These are phyloP conservation scores for Saguinus imperator DNA, from an alignment of 2,113 vertebrate species.

Conservation along the genomic window DNA sequence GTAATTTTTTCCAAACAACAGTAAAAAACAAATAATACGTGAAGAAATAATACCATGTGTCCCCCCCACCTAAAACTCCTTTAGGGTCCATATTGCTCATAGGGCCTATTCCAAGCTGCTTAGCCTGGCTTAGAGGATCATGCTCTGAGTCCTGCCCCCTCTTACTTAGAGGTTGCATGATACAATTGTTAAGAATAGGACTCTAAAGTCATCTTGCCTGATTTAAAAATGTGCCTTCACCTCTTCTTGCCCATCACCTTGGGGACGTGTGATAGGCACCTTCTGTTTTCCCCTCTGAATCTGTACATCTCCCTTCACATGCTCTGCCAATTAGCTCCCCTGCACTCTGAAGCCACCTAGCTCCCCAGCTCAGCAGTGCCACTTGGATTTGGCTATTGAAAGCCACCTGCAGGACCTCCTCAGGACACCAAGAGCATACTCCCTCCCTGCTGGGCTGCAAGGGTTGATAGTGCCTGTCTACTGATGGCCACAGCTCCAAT, in stretches of 20 bases:
- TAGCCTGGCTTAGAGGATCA: rapidly evolving
- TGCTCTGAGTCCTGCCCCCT: neutral
- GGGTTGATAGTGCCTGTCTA: neutral
- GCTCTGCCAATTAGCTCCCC: neutral
- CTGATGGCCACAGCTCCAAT: neutral
- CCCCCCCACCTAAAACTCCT: neutral
- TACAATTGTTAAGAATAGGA: neutral
- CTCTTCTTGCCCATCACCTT: neutral
- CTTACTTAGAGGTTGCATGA: too few species aligned
- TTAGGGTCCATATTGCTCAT: neutral
- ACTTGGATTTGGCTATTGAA: neutral
- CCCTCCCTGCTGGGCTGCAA: neutral
- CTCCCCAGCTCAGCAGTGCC: neutral
- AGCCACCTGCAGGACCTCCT: neutral
- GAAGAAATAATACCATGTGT: neutral
- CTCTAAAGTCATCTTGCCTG: neutral
- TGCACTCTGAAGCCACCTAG: neutral
- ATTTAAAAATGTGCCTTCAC: neutral
- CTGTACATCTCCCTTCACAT: neutral
- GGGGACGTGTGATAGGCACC: neutral
- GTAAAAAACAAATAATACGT: neutral
- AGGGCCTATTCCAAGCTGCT: neutral
- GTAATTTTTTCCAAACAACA: neutral
- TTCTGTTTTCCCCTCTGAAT: neutral
- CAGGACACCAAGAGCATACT: neutral